Base-by-base conservation (phyloP, 2,888 invertebrate species). In the Nowickia ferox region DNA sequence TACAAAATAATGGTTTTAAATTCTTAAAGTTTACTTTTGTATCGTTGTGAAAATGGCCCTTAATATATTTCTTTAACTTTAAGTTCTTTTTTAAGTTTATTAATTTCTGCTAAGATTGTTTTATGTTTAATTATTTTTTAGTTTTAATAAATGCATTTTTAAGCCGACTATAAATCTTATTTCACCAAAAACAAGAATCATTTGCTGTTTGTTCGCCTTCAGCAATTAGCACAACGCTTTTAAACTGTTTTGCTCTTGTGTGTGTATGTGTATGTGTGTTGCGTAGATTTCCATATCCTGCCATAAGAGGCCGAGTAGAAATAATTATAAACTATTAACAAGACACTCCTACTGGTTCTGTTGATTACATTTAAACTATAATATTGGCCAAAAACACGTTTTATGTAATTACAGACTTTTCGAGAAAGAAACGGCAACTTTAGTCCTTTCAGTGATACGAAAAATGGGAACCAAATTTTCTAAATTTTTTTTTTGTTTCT, bases 391-490 rank as follows among this genome's bases (percentile, higher is more conserved):
- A 78, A 77, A 51, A 22, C 46, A 40, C 61, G 30, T 30, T 30
- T 30, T 17, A 22, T 38, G 72, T 61, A 84, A 77, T 78, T 84
- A 84, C 53, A 68, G 38, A 59, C 51, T 75, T 30, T 61, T 76
- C 63, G 57, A 83, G 85, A 80, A 71, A 83, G 85, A 88, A 81
- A 75, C 61, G 74, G 68, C 87, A 82, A 75, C 81, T 79, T 65
- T 59, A 78, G 30, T 30, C 30, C 30, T 84, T 78, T 75, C 75
- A 78, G 78, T 74, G 77, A 74, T 74, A 66, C 55, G 11, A 22
- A 61, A 57, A 46, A 71, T 68, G 51, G 51, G 11, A 53, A 66
- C 71, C 6, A 38, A 59, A 42, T 30, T 61, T 48, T 57, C 4
- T 4, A 30, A 2, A 22, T 22, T 13, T 48, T 55, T 30, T 71